A percentile compares a stretch with the other conserved stretches of the same genome.
Evolutionary conservation across 2,113 vertebrate genomes (phyloP).

Genomic region (Odocoileus virginianus): DNA sequence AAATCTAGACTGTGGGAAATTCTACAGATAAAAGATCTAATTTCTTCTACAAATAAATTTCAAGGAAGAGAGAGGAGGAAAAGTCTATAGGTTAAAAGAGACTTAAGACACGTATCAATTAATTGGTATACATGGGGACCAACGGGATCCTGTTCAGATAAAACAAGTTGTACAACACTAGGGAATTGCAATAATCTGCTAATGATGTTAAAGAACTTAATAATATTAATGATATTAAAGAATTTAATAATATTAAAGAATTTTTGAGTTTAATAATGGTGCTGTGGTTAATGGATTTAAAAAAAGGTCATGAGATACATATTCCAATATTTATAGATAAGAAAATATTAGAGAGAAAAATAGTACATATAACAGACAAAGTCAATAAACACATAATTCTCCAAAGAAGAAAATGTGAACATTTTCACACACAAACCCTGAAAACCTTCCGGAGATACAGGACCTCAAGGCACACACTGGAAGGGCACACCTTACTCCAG

Average conservation of each 20-base stretch:
- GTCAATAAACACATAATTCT: background rate
- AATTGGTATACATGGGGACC: background rate
- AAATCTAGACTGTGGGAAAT: background rate
- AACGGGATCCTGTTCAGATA: background rate
- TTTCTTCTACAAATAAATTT: conserved; percentile 29
- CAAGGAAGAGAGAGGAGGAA: background rate
- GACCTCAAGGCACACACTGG: background rate
- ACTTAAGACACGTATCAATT: background rate
- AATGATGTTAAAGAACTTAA: background rate
- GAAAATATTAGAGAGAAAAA: background rate
- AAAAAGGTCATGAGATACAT: background rate
- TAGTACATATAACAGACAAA: background rate
- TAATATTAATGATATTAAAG: background rate
- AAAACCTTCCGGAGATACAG: background rate
- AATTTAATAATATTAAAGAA: background rate
- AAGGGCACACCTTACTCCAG: background rate
- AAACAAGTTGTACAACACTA: background rate
- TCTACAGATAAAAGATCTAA: background rate
- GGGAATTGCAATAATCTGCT: background rate
- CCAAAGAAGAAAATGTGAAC: background rate
- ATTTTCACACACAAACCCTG: background rate
- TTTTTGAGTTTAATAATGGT: background rate
- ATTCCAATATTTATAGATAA: background rate
- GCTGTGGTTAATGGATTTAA: background rate
- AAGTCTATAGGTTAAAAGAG: background rate